Evolutionary conservation across 2,797 vertebrate genomes (phyloP).

Genomic region (Sphenopsis melanotis): DNA sequence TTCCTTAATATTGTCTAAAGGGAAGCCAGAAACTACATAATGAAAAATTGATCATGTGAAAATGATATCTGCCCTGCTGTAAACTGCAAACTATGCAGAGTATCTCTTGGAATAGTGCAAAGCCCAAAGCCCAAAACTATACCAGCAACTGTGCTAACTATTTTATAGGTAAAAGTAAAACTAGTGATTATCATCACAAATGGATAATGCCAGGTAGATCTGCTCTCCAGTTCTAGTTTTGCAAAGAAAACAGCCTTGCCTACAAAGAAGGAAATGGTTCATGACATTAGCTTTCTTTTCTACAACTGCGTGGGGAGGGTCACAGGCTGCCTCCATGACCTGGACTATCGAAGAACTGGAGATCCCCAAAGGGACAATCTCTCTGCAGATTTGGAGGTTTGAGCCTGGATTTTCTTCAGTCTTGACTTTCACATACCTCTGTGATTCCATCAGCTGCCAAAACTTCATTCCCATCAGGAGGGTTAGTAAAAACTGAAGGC

Average conservation of each 20-base stretch:
- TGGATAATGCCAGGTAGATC: background rate
- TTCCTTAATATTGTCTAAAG: background rate
- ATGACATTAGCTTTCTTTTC: background rate
- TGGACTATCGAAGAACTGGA: slow-evolving; percentile 18
- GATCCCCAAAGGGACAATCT: slow-evolving; percentile 28
- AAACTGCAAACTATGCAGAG: background rate
- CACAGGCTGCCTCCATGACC: background rate
- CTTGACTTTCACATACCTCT: slow-evolving; percentile 48
- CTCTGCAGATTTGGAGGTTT: slow-evolving; percentile 34
- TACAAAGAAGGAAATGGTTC: background rate
- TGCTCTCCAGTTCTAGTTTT: background rate
- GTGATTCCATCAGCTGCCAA: slow-evolving; percentile 13
- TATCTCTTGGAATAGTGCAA: background rate
- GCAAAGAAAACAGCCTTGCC: background rate
- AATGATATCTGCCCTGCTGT: background rate
- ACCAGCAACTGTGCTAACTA: background rate
- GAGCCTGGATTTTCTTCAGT: slow-evolving; percentile 25
- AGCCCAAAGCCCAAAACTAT: background rate
- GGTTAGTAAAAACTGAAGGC: slow-evolving; percentile 9
- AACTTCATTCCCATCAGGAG: slow-evolving; percentile 41
- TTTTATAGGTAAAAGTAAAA: background rate
- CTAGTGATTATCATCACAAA: background rate
- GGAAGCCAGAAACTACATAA: background rate
- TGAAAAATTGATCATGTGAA: background rate
- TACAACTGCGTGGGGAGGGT: background rate